phyloP scores from a whole-genome alignment of 2,888 invertebrate species.

The Salticus scenicus region DNA sequence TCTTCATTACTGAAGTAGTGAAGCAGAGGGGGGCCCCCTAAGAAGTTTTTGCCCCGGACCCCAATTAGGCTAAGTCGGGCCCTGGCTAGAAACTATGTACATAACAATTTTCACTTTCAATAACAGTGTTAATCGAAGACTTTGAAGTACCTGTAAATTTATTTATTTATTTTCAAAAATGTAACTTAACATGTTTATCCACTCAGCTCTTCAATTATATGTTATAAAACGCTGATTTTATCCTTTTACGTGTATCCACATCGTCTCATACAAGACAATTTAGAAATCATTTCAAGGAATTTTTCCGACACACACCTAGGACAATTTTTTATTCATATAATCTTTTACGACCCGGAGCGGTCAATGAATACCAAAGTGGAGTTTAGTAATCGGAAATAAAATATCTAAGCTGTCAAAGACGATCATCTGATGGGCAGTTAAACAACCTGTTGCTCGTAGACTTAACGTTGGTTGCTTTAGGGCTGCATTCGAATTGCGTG shows the following conservation, averaged over 20 bases:
- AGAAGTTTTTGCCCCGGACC: no score
- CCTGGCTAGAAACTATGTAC: no score
- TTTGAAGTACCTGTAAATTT: no score
- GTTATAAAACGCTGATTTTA: not conserved
- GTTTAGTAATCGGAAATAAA: conserved; percentile 17
- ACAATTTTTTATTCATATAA: not conserved
- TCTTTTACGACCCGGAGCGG: not conserved
- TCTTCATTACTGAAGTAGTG: no score
- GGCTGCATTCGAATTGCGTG: not conserved
- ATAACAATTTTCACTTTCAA: no score
- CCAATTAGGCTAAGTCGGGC: no score
- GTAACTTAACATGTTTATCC: no score
- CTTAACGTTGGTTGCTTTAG: not conserved
- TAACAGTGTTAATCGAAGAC: no score
- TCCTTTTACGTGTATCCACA: not conserved
- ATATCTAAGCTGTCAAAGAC: not conserved
- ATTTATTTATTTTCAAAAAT: no score
- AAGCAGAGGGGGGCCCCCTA: no score
- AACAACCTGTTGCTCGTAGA: not conserved
- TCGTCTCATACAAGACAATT: not conserved
- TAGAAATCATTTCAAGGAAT: not conserved
- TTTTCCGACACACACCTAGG: not conserved
- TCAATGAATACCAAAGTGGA: not conserved
- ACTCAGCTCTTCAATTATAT: not conserved
- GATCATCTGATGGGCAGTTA: not conserved